A percentile compares a stretch with the other conserved stretches of the same genome.
These are phyloP conservation scores for Micrastur ruficollis DNA, from an alignment of 2,797 vertebrate genomes.

Conservation along the genomic window DNA sequence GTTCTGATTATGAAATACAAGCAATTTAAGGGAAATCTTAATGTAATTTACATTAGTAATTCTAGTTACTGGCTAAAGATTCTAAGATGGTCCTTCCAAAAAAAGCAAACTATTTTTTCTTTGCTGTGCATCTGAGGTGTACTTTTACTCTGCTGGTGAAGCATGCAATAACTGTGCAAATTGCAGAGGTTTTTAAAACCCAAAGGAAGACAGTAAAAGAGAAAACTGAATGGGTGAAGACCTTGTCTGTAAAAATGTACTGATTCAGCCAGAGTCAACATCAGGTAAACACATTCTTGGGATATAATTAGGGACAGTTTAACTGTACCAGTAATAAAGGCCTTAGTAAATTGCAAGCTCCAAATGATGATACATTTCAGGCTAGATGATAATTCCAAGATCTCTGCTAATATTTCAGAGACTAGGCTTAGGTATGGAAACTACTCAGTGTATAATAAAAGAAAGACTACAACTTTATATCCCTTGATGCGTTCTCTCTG, in stretches of 20 bases:
- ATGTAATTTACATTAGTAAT: conserved; percentile 15
- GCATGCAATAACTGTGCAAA: not conserved
- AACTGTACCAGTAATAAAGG: not conserved
- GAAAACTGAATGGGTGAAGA: not conserved
- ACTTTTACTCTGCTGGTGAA: not conserved
- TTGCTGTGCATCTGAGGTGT: not conserved
- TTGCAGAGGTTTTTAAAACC: not conserved
- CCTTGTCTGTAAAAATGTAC: not conserved
- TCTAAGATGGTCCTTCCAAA: not conserved
- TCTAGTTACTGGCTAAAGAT: conserved; percentile 22
- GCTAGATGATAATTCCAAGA: not conserved
- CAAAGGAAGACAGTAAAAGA: not conserved
- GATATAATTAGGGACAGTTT: not conserved
- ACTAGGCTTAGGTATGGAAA: not conserved
- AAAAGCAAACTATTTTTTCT: not conserved
- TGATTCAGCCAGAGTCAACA: not conserved
- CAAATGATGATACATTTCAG: not conserved
- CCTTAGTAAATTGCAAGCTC: not conserved
- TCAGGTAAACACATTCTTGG: not conserved
- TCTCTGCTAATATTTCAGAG: not conserved
- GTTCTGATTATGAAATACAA: conserved; percentile 45
- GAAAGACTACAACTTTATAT: not conserved
- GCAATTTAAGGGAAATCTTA: conserved; percentile 33
- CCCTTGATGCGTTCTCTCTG: not conserved
- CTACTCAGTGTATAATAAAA: not conserved